phyloP scores from a whole-genome alignment of 2,113 vertebrate species.

The Kryptolebias marmoratus region DNA sequence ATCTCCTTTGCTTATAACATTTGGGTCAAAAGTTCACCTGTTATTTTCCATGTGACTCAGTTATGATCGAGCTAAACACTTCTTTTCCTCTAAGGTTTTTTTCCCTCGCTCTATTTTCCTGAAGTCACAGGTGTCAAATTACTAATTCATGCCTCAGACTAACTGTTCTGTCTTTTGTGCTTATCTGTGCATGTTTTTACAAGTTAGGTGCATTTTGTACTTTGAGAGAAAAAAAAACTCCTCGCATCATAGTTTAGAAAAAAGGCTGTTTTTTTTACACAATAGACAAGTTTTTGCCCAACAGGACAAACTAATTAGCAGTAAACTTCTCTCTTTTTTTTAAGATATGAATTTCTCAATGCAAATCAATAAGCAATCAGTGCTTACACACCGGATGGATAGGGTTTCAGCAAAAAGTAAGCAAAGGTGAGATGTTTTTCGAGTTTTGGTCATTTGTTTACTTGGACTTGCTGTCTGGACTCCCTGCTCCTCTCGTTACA shows the following conservation, averaged over 20 bases:
- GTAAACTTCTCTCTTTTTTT: conserved; percentile 2
- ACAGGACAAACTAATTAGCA: not conserved
- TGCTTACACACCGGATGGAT: not conserved
- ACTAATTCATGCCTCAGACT: conserved; percentile 16
- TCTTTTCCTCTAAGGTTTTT: not conserved
- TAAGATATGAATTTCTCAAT: not conserved
- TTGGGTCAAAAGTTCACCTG: not conserved
- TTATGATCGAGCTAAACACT: conserved; percentile 1
- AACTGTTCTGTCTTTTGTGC: conserved; percentile 6
- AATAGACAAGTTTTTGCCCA: conserved; percentile 3
- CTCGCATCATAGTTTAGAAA: not conserved
- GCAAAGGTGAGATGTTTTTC: not conserved
- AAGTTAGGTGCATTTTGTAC: not conserved
- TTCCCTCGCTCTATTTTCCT: conserved; percentile 9
- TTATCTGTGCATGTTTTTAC: not conserved
- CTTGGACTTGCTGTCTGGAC: conserved; percentile 8
- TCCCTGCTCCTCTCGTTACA: not conserved
- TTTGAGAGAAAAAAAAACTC: not conserved
- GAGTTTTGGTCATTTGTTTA: not conserved
- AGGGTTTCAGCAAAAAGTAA: not conserved
- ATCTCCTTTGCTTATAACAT: not conserved
- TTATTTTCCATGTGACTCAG: conserved; percentile 9
- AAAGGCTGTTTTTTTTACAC: not conserved
- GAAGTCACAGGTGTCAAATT: conserved; percentile 31
- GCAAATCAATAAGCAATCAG: not conserved